These are phyloP conservation scores for Notothenia coriiceps DNA, from an alignment of 2,113 vertebrate species.

Conservation along the genomic window DNA sequence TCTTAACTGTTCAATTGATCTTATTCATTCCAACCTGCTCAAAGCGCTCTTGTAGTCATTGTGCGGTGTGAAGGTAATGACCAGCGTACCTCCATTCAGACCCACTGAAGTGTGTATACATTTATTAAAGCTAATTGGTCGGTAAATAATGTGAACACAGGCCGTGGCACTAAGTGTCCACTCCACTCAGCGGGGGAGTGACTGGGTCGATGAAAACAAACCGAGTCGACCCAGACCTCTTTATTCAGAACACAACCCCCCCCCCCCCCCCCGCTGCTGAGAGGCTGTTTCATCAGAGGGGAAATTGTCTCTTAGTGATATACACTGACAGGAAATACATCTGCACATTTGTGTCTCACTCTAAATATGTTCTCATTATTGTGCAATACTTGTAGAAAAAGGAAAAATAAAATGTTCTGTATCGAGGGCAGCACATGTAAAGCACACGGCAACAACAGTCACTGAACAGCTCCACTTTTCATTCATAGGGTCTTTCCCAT, in stretches of 20 bases:
- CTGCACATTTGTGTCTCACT: too few species aligned
- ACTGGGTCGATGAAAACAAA: constrained; percentile 26
- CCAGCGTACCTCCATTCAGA: neutral
- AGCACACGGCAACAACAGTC: neutral
- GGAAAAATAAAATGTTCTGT: too few species aligned
- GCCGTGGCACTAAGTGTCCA: constrained; percentile 6
- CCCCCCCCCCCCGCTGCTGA: too few species aligned
- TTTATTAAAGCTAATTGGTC: constrained; percentile 21
- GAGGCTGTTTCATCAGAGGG: neutral
- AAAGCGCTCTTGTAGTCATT: constrained; percentile 3
- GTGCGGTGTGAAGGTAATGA: neutral
- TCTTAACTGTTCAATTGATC: neutral
- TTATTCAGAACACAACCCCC: neutral
- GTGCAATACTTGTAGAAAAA: neutral
- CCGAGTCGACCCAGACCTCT: neutral
- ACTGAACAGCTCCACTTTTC: constrained; percentile 29
- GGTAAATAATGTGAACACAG: constrained; percentile 28
- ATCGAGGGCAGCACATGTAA: neutral
- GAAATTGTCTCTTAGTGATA: neutral
- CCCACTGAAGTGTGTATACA: constrained; percentile 19
- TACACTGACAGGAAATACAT: neutral
- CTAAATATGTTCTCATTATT: neutral
- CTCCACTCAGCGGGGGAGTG: constrained; percentile 13
- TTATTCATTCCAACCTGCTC: neutral
- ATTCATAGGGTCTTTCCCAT: constrained; percentile 8